Evolutionary conservation across 2,888 invertebrate genomes (phyloP).

Genomic region (Cryptocheilus praepositus): DNA sequence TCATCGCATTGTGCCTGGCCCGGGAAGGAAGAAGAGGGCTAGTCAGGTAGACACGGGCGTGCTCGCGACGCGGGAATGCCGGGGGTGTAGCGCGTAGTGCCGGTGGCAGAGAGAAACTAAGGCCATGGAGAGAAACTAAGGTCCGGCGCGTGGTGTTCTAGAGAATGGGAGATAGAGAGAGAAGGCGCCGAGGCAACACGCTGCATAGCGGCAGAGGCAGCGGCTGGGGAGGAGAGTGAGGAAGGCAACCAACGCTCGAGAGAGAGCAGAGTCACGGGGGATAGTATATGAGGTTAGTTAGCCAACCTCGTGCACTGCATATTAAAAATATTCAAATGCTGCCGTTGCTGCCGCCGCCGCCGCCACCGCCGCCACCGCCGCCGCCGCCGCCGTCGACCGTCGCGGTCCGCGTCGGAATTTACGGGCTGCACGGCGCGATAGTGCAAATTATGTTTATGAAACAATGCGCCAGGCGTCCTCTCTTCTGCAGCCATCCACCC

Average conservation of each 20-base stretch:
- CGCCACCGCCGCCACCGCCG: not conserved
- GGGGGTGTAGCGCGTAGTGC: constrained; percentile 20
- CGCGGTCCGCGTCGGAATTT: constrained; percentile 51
- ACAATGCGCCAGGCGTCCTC: constrained; percentile 52
- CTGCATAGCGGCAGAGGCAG: too few species aligned
- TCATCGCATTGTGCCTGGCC: constrained; percentile 23
- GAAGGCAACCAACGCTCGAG: not conserved
- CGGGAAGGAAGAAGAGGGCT: not conserved
- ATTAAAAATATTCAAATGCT: constrained; percentile 72
- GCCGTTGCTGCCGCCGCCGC: constrained; percentile 6
- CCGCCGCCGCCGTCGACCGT: constrained; percentile 19
- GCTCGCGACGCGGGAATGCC: constrained; percentile 8
- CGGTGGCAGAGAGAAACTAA: too few species aligned
- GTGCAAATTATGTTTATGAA: constrained; percentile 67
- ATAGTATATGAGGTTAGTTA: constrained; percentile 69
- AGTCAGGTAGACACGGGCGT: constrained; percentile 22
- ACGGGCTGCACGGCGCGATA: constrained; percentile 59
- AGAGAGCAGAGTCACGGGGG: constrained; percentile 27
- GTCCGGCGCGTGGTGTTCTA: constrained; percentile 15
- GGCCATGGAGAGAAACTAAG: constrained; percentile 11
- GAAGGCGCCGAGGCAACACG: not conserved
- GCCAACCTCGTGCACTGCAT: constrained; percentile 66
- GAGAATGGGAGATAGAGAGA: not conserved
- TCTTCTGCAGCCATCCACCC: constrained; percentile 19
- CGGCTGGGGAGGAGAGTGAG: not conserved